These are phyloP conservation scores for Sminthurides aquaticus DNA, from an alignment of 2,888 invertebrate species.

Conservation along the genomic window DNA sequence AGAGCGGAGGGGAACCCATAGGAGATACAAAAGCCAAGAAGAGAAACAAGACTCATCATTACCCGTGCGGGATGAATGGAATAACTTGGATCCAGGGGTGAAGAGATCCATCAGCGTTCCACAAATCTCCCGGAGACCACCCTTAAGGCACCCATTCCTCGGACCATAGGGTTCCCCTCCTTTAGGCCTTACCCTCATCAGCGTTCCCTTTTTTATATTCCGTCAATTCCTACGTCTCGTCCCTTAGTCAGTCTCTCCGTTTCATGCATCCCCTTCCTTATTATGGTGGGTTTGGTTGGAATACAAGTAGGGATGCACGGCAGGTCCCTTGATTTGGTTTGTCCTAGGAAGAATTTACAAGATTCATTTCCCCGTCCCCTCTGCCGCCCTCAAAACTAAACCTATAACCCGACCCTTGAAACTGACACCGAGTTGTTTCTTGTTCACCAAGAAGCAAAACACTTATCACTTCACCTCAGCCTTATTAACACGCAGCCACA, in stretches of 20 bases:
- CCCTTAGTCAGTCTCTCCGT: no score
- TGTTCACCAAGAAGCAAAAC: not conserved
- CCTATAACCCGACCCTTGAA: not conserved
- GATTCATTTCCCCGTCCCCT: no score
- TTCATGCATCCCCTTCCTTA: no score
- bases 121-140: constrained; percentile 6
- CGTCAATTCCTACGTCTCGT: no score
- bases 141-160: constrained; percentile 23
- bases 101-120: not conserved
- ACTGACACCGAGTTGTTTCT: not conserved
- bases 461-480: not conserved
- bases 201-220: not conserved
- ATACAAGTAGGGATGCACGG: no score
- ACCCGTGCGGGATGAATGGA: not conserved
- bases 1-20: not conserved
- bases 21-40: no score
- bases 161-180: constrained; percentile 7
- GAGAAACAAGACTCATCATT: no score
- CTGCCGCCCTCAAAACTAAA: not conserved
- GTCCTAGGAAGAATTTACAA: no score
- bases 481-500: not conserved
- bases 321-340: no score
- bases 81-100: not conserved
- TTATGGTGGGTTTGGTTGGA: no score
- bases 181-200: not conserved